Evolutionary conservation across 2,113 vertebrate genomes (phyloP).

Genomic region (Ptychochromis oligacanthus): DNA sequence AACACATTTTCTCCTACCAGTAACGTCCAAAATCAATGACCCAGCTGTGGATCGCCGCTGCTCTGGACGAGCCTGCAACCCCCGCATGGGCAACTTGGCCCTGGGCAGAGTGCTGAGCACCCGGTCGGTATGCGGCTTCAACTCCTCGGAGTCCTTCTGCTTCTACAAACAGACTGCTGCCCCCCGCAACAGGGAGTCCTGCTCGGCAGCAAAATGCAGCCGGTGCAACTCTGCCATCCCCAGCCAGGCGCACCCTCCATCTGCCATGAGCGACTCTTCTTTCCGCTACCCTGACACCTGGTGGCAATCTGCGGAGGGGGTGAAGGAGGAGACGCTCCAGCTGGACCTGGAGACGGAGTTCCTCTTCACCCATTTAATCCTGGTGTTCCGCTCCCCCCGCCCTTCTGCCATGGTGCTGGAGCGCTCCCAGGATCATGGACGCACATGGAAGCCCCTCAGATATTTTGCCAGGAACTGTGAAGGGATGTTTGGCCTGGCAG

Average conservation of each 20-base stretch:
- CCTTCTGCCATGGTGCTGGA: slow-evolving; percentile 93
- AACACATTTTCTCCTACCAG: slow-evolving; percentile 19
- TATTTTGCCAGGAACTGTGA: slow-evolving; percentile 90
- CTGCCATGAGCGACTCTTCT: slow-evolving; percentile 92
- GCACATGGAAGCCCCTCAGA: slow-evolving; percentile 88
- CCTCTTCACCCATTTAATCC: slow-evolving; percentile 94
- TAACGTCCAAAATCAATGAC: slow-evolving; percentile 61
- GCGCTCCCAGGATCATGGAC: slow-evolving; percentile 90
- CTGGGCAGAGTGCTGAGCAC: slow-evolving; percentile 83
- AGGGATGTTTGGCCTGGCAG: slow-evolving; percentile 84
- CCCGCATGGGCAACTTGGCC: slow-evolving; percentile 89
- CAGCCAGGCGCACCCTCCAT: slow-evolving; percentile 83
- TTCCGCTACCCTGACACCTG: slow-evolving; percentile 90
- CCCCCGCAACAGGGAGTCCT: slow-evolving; percentile 65
- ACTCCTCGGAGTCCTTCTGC: slow-evolving; percentile 82
- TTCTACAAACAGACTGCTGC: slow-evolving; percentile 67
- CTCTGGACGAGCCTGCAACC: slow-evolving; percentile 87
- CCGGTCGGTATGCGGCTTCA: slow-evolving; percentile 82
- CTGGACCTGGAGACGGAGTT: slow-evolving; percentile 91
- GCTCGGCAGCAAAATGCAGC: slow-evolving; percentile 74
- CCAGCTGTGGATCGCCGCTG: slow-evolving; percentile 74
- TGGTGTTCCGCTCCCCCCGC: slow-evolving; percentile 93
- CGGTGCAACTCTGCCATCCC: slow-evolving; percentile 78
- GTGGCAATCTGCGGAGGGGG: slow-evolving; percentile 91
- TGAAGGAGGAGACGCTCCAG: slow-evolving; percentile 83